Percentiles rank a stretch among this genome's conserved stretches.
Evolutionary conservation across 2,888 invertebrate species (phyloP).

Genomic region (Ormyrus rosae): DNA sequence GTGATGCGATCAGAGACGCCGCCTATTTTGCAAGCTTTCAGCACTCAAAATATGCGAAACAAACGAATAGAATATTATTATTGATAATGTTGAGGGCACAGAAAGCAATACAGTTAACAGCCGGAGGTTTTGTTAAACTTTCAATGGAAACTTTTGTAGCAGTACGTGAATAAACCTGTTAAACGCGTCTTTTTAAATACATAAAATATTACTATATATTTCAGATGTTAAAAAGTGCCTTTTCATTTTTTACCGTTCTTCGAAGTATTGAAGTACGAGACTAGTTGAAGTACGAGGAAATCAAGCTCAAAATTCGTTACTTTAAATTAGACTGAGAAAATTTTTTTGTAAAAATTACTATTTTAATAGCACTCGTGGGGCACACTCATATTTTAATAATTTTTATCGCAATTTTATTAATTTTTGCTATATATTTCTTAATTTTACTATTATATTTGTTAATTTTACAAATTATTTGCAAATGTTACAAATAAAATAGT

Average conservation of each 20-base stretch:
- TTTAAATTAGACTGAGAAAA: no score
- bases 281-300: neutral
- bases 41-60: no score
- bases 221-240: conserved; percentile 17
- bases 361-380: no score
- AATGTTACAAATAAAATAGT: no score
- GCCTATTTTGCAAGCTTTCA: conserved; percentile 8
- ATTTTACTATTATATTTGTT: no score
- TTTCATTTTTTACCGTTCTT: conserved; percentile 19
- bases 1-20: neutral
- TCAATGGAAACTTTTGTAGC: conserved; percentile 18
- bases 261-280: neutral
- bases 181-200: neutral
- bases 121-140: conserved; percentile 8
- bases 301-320: no score
- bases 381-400: no score
- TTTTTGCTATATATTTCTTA: no score
- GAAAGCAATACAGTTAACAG: conserved; percentile 18
- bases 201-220: neutral
- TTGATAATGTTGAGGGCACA: conserved; percentile 20
- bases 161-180: neutral
- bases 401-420: no score
- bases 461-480: no score
- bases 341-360: no score
- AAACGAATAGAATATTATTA: conserved; percentile 1